Conservation (phyloP, 37 sponge, comb jelly and placozoan species). For the Halichondria panicea region DNA sequence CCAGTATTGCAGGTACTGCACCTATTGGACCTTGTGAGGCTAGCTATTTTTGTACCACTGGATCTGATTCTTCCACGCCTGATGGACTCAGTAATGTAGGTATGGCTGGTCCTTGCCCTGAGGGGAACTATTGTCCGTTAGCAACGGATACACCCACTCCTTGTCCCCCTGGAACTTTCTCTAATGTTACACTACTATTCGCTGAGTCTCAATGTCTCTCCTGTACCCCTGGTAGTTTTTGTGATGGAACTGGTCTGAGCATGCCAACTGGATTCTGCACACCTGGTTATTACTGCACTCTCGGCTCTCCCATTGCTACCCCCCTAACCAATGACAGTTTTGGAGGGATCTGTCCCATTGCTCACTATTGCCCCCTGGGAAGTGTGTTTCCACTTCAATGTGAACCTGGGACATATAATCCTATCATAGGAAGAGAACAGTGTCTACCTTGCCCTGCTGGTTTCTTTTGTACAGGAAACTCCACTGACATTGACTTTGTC, state of each 20-base stretch:
- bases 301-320: background rate
- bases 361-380: background rate
- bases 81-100: background rate
- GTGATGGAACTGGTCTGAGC: background rate
- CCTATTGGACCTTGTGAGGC: slow-evolving; percentile 6
- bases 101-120: background rate
- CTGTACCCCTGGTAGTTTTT: slow-evolving; percentile 3
- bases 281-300: background rate
- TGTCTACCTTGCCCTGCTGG: slow-evolving; percentile 1
- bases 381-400: background rate
- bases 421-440: background rate
- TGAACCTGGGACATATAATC: slow-evolving; percentile 7
- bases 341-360: background rate
- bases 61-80: background rate
- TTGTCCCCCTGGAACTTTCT: slow-evolving; percentile 18
- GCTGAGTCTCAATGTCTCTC: background rate
- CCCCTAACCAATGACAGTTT: background rate
- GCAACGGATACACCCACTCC: background rate
- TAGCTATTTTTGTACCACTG: background rate
- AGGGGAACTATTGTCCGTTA: background rate
- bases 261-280: background rate
- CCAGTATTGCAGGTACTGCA: background rate
- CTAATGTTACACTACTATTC: background rate
- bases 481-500: background rate
- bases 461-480: slow-evolving; percentile 2